These are phyloP conservation scores for Pantherophis alleghaniensis DNA, from an alignment of 2,797 vertebrate species.

Conservation along the genomic window DNA sequence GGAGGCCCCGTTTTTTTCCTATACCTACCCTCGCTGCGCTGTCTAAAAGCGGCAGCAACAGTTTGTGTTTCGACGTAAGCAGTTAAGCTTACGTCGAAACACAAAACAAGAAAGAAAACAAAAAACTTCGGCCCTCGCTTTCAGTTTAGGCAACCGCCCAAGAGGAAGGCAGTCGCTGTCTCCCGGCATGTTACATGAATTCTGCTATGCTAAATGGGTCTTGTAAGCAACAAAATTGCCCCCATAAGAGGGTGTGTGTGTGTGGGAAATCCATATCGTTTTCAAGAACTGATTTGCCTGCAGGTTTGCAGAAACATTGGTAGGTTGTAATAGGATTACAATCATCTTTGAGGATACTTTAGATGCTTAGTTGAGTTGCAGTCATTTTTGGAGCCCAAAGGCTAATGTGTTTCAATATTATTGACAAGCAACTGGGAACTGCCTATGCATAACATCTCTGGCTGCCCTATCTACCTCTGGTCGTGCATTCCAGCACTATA, in stretches of 20 bases:
- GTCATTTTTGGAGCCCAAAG: slow-evolving; percentile 21
- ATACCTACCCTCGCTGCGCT: background rate
- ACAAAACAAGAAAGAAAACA: background rate
- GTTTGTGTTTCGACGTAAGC: slow-evolving; percentile 19
- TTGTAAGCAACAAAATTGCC: background rate
- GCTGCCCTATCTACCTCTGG: background rate
- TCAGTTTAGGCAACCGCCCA: no score
- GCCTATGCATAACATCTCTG: background rate
- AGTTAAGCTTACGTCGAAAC: no score
- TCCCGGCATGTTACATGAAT: background rate
- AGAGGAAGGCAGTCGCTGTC: background rate
- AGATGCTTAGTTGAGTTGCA: background rate
- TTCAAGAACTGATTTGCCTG: slow-evolving; percentile 28
- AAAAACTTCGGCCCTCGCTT: background rate
- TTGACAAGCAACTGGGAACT: background rate
- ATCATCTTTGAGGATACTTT: slow-evolving; percentile 10
- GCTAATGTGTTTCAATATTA: background rate
- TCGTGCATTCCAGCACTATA: background rate
- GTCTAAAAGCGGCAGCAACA: slow-evolving; percentile 12
- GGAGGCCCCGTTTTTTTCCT: background rate
- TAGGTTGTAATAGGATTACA: background rate
- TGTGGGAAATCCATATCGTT: background rate
- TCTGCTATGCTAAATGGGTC: background rate
- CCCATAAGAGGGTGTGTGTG: background rate
- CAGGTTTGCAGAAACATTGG: background rate